Evolutionary conservation across 2,797 vertebrate species (phyloP), one percentile per base, ranked within the genome.

Genomic region (Ispidina picta): DNA sequence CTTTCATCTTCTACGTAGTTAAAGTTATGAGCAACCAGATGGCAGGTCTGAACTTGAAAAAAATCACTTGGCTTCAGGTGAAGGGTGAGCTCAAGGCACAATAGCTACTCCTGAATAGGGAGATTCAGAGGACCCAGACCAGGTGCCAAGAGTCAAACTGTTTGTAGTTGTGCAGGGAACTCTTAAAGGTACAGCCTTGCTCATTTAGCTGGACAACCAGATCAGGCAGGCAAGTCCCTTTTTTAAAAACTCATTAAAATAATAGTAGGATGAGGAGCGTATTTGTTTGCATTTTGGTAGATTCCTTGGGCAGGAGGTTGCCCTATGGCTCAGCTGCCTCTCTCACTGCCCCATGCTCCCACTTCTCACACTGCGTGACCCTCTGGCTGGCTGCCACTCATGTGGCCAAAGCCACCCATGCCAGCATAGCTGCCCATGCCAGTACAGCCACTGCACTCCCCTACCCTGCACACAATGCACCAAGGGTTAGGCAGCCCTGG

Each of bases 71-170:
- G 76, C 46, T 88, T 66, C 86, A 81, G 82, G 56, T 89, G 79
- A 74, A 69, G 59, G 20, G 2, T 58, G 62, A 89, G 70, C 55
- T 93, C n/a, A 55, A 89, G 70, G 43, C 70, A 88, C 58, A 84
- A 79, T 41, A 78, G 20, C 25, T 70, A 8, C 68, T 37, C 46
- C 29, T 94, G 90, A 89, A 95, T 46, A 35, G 79, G 21, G 70
- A 60, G 68, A 94, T 93, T 92, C 88, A 89, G 83, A 85, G 68
- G 62, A 71, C 19, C 33, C 41, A 58, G 55, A 59, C 6, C 77
- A 81, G 46, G 73, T 89, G 84, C 92, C 87, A 94, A 86, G 66
- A 70, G 37, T 6, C 37, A 39, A 39, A 39, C 64, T n/a, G 5
- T 70, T 54, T 31, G 49, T 44, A 49, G 48, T 21, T 12, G 22